Evolutionary conservation across 2,113 vertebrate species (phyloP).

Genomic region (Eurystomus gularis): DNA sequence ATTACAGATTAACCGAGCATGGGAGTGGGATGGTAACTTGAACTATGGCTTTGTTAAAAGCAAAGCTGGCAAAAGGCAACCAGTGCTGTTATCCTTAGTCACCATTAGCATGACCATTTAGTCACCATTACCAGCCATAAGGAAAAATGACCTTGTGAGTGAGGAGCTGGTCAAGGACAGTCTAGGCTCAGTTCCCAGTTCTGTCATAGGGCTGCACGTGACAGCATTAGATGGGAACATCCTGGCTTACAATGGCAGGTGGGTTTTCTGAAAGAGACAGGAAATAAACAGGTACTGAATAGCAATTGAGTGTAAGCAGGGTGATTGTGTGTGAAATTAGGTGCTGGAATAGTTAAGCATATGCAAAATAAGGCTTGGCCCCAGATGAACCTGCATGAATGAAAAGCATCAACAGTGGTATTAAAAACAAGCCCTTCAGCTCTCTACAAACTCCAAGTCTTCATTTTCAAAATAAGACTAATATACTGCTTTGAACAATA

Average conservation of each 20-base stretch:
- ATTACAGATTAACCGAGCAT: not conserved
- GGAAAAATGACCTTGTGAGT: not conserved
- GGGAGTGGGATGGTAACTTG: not conserved
- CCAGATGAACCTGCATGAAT: not conserved
- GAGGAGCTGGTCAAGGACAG: not conserved
- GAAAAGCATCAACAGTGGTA: not conserved
- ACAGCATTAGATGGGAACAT: not conserved
- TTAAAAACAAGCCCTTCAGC: not conserved
- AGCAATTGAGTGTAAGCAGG: not conserved
- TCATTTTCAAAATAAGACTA: not conserved
- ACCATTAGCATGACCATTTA: not conserved
- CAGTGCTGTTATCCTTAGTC: not conserved
- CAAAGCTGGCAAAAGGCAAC: not conserved
- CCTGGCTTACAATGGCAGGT: not conserved
- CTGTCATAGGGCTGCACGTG: not conserved
- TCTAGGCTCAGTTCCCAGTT: not conserved
- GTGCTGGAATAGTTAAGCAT: not conserved
- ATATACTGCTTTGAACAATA: not conserved
- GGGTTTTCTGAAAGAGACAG: not conserved
- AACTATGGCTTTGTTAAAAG: not conserved
- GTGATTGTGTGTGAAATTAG: slow-evolving; percentile 20
- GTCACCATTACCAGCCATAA: not conserved
- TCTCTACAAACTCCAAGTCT: not conserved
- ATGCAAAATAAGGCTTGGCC: not conserved
- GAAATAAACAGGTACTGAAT: slow-evolving; percentile 5